These are phyloP conservation scores for Actinemys pallida DNA, from an alignment of 2,113 vertebrate genomes.

Conservation along the genomic window DNA sequence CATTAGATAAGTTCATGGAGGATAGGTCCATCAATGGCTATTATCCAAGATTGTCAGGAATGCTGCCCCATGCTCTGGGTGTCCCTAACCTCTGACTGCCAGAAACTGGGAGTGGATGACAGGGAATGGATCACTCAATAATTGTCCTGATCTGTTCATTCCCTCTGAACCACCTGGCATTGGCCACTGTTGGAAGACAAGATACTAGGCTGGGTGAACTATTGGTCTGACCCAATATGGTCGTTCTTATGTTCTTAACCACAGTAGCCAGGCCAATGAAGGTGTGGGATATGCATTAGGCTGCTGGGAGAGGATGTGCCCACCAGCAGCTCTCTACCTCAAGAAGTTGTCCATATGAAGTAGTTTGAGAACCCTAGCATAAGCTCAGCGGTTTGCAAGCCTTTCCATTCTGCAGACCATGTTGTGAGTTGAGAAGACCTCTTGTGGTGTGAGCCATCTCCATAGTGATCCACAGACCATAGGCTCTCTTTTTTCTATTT, in stretches of 20 bases:
- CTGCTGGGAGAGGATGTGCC: neutral
- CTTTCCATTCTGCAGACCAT: rapidly evolving
- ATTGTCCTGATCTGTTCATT: neutral
- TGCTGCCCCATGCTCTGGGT: neutral
- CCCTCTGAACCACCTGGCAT: neutral
- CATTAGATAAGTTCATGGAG: neutral
- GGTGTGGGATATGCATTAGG: neutral
- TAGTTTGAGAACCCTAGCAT: neutral
- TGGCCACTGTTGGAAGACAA: neutral
- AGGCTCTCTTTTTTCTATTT: neutral
- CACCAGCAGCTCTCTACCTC: neutral
- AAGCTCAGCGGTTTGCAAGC: neutral
- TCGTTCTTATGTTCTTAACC: neutral
- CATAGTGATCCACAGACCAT: rapidly evolving
- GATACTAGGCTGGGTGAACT: neutral
- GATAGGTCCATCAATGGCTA: neutral
- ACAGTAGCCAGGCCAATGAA: neutral
- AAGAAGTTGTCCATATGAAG: neutral
- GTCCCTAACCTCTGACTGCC: neutral
- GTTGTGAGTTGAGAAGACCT: neutral
- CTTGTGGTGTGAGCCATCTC: rapidly evolving
- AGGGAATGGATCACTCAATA: neutral
- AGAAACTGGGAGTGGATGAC: neutral
- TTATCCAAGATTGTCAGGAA: neutral
- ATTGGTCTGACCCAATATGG: neutral